Evolutionary conservation across 2,888 invertebrate species (phyloP).

Genomic region (Ochlodes sylvanus): DNA sequence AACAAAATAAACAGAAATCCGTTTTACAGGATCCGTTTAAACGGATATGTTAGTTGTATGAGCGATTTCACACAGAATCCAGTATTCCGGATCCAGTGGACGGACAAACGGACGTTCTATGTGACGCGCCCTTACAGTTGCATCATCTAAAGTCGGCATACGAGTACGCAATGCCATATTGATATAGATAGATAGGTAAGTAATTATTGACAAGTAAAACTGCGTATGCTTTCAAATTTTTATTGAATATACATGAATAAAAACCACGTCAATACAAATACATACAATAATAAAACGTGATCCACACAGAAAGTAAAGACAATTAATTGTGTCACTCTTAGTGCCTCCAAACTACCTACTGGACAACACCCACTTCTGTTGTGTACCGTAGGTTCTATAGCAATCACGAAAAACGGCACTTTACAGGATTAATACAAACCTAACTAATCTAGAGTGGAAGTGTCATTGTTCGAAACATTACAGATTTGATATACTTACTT

Average conservation of each 20-base stretch:
- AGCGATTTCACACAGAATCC: no score
- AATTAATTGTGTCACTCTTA: slow-evolving; percentile 64
- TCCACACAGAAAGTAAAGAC: slow-evolving; percentile 59
- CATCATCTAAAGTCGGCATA: no score
- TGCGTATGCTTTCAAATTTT: slow-evolving; percentile 58
- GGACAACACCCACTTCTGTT: slow-evolving; percentile 6
- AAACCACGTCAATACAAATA: slow-evolving; percentile 79
- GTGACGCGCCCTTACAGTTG: no score
- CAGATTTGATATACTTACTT: no score
- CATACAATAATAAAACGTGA: slow-evolving; percentile 69
- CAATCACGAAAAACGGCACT: neutral
- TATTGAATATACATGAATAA: slow-evolving; percentile 78
- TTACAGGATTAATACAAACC: neutral
- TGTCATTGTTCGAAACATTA: neutral
- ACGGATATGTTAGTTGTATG: no score
- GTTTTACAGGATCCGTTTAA: no score
- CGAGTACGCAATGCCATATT: no score
- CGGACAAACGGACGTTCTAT: no score
- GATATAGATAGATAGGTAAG: no score
- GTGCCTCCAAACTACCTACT: slow-evolving; percentile 54
- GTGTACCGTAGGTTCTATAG: slow-evolving; percentile 4
- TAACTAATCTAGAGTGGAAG: neutral
- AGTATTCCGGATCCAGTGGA: no score
- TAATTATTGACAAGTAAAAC: slow-evolving; percentile 50
- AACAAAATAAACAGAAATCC: no score